Base-by-base conservation (phyloP, 2,113 vertebrate species). In the Oostethus manadensis region DNA sequence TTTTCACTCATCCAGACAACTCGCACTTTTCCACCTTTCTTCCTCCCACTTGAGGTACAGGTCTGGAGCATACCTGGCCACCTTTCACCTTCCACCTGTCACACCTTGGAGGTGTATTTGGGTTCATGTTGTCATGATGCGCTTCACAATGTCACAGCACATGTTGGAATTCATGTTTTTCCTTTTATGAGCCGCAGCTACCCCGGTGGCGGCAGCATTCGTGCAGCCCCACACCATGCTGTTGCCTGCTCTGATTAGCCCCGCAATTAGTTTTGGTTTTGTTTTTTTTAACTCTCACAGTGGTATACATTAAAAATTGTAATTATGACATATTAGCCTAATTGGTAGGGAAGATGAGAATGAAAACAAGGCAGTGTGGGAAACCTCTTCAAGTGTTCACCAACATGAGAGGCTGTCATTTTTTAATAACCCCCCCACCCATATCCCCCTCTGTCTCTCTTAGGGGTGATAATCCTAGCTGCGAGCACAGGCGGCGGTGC, bases 291-390 rank as follows among this genome's bases (percentile, higher is more conserved):
- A n/a, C n/a, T 87, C 84, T 88, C 85, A 84, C 82, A 77, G 86
- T 78, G 77, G 77, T 85, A 79, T 81, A 88, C 38, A 14, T 42
- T 88, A 87, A 88, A 85, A 88, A 87, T 82, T 87, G 79, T 87
- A 88, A 90, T 90, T 87, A 90, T 77, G 81, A 82, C 82, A 79
- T 89, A 89, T 88, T 88, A 88, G 87, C 84, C 85, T 89, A 89
- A 90, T 88, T 86, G 85, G 82, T 76, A 79, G 84, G 83, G 83
- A 42, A 87, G 88, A 86, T 87, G 84, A 82, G 84, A 87, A 89
- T 90, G 86, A 87, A 89, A 88, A 86, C 84, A 88, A 86, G 86
- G 87, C 87, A 73, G 81, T 74, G 82, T 78, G 70, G 82, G 79
- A 74, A 78, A 74, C 71, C 78, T 76, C 80, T 74, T 85, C 76